Conservation (phyloP, 2,113 vertebrate genomes). For the Tilapia sparmanii region DNA sequence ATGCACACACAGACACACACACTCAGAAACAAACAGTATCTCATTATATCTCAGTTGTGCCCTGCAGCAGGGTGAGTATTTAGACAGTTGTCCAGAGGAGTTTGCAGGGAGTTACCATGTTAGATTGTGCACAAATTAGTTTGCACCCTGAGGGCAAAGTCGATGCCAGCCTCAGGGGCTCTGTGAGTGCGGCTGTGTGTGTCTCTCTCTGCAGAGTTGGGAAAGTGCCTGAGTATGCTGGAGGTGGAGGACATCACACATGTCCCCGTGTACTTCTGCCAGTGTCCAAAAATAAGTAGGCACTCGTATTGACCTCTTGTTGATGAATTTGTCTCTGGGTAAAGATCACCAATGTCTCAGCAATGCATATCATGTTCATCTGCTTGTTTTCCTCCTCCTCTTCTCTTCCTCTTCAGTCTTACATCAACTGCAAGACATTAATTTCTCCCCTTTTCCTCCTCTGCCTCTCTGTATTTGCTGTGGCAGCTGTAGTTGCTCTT, state of each 20-base stretch:
- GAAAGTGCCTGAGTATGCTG: neutral
- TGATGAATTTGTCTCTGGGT: slow-evolving; percentile 24
- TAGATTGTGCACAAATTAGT: slow-evolving; percentile 45
- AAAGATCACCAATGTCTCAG: slow-evolving; percentile 25
- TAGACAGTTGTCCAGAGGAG: slow-evolving; percentile 33
- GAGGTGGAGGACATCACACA: slow-evolving; percentile 27
- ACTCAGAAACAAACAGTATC: neutral
- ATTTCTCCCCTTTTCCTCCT: neutral
- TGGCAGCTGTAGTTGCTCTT: slow-evolving; percentile 42
- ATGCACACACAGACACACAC: neutral
- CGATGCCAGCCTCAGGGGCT: slow-evolving; percentile 9
- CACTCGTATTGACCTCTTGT: slow-evolving; percentile 7
- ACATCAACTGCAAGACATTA: neutral
- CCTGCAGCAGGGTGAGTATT: slow-evolving; percentile 26
- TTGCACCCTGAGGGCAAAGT: slow-evolving; percentile 33
- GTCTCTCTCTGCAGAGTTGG: neutral
- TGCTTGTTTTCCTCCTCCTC: neutral
- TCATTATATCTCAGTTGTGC: slow-evolving; percentile 18
- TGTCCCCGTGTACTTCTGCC: slow-evolving; percentile 21
- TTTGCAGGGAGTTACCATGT: slow-evolving; percentile 15
- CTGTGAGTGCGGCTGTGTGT: neutral
- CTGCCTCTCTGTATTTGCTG: neutral
- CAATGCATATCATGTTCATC: neutral
- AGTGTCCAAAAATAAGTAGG: slow-evolving; percentile 52
- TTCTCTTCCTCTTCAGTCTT: neutral